These are phyloP conservation scores for Clarias laeviceps DNA, from an alignment of 2,797 vertebrate genomes.

Conservation along the genomic window DNA sequence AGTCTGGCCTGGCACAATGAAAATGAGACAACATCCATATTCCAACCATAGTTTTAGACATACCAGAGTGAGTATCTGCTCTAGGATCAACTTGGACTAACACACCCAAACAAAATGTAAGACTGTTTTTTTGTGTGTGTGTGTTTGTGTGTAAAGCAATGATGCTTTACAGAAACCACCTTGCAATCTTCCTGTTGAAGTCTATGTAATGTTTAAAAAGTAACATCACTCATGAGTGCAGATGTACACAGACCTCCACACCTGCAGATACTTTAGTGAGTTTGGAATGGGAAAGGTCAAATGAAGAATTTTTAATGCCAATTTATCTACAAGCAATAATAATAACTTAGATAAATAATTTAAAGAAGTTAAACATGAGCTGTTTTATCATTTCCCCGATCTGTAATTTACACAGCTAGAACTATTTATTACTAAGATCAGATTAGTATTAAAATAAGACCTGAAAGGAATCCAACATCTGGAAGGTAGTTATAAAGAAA, in stretches of 20 bases:
- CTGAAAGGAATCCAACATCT: neutral
- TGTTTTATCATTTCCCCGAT: neutral
- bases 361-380: neutral
- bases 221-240: constrained; percentile 10
- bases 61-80: neutral
- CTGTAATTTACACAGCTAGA: neutral
- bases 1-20: constrained; percentile 20
- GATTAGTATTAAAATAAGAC: neutral
- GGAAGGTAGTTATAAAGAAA: neutral
- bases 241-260: neutral
- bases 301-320: neutral
- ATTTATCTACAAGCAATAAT: neutral
- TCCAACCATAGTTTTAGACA: neutral
- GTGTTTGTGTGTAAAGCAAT: neutral
- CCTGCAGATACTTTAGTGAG: neutral
- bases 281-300: neutral
- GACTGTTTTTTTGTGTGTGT: neutral
- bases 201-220: constrained; percentile 25
- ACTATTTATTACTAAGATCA: neutral
- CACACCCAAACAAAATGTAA: neutral
- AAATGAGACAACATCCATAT: constrained; percentile 14
- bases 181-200: constrained; percentile 10
- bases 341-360: neutral
- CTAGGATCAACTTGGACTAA: neutral
- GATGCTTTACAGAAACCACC: constrained; percentile 1